Conservation (phyloP, 1,140 invertebrate genomes). For the Agrypnia vestita region DNA sequence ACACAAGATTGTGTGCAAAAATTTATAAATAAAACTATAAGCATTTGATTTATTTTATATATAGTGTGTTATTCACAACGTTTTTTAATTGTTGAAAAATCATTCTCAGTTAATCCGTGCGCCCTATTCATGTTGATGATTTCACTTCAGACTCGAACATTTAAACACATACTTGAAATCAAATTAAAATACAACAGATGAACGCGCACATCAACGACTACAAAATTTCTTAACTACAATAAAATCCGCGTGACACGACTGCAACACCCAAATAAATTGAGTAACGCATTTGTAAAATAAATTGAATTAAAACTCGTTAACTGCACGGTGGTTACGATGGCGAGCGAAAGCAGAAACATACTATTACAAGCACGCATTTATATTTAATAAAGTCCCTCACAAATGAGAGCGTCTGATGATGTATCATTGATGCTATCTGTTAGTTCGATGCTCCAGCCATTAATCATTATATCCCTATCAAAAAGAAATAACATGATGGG, state of each 20-base stretch:
- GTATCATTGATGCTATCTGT: not conserved
- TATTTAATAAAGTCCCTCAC: not conserved
- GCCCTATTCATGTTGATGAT: too few species aligned
- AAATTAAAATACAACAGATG: too few species aligned
- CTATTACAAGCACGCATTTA: conserved; percentile 1
- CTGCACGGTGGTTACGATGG: not conserved
- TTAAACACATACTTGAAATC: too few species aligned
- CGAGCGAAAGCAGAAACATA: not conserved
- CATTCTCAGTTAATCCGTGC: too few species aligned
- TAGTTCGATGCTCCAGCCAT: not conserved
- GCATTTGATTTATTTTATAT: too few species aligned
- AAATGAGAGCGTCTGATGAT: conserved; percentile 6
- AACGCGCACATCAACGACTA: too few species aligned
- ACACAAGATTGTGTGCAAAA: too few species aligned
- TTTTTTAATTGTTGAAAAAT: too few species aligned
- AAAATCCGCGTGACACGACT: not conserved
- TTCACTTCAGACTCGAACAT: too few species aligned
- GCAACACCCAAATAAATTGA: conserved; percentile 1
- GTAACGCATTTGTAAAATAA: conserved; percentile 12
- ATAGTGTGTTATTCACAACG: too few species aligned
- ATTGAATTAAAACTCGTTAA: conserved; percentile 35
- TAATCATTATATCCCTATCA: conserved; percentile 5
- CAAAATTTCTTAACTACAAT: not conserved
- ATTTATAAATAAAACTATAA: too few species aligned
- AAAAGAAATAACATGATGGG: not conserved